A percentile compares a stretch with the other conserved stretches of the same genome.
phyloP scores from a whole-genome alignment of 2,113 vertebrate genomes.

The Vidua macroura region DNA sequence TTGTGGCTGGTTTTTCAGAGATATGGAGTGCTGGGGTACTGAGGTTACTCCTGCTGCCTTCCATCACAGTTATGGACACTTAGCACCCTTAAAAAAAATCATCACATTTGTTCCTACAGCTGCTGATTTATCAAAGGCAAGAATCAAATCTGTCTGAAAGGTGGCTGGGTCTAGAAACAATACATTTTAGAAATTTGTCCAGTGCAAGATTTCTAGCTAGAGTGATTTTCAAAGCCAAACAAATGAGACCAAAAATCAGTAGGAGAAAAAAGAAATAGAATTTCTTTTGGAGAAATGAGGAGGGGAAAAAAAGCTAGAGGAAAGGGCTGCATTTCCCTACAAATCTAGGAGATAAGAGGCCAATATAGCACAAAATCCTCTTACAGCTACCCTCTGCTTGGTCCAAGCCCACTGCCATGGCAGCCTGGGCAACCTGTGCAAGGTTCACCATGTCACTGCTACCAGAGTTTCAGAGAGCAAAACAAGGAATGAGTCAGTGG shows the following conservation, averaged over 20 bases:
- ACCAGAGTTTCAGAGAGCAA: background rate
- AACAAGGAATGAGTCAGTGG: background rate
- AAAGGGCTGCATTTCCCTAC: background rate
- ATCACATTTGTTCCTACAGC: background rate
- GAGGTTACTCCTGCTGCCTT: slow-evolving; percentile 7
- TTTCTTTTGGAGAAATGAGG: slow-evolving; percentile 32
- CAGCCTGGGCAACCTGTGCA: background rate
- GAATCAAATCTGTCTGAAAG: background rate
- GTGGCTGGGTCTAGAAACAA: background rate
- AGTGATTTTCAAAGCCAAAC: slow-evolving; percentile 16
- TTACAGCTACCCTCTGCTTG: background rate
- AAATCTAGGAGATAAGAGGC: background rate
- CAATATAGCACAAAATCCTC: background rate
- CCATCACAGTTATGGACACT: background rate
- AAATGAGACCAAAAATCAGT: slow-evolving; percentile 13
- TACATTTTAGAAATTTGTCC: background rate
- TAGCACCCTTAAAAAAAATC: slow-evolving; percentile 34
- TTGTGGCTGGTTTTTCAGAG: background rate
- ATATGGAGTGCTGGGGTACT: background rate
- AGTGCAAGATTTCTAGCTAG: background rate
- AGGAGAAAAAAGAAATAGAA: slow-evolving; percentile 37
- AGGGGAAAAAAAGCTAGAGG: background rate
- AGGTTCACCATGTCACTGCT: background rate
- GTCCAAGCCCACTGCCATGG: background rate
- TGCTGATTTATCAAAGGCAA: slow-evolving; percentile 1